Evolutionary conservation across 2,797 vertebrate species (phyloP), one percentile per base, ranked within the genome.

Genomic region (Diceros bicornis): DNA sequence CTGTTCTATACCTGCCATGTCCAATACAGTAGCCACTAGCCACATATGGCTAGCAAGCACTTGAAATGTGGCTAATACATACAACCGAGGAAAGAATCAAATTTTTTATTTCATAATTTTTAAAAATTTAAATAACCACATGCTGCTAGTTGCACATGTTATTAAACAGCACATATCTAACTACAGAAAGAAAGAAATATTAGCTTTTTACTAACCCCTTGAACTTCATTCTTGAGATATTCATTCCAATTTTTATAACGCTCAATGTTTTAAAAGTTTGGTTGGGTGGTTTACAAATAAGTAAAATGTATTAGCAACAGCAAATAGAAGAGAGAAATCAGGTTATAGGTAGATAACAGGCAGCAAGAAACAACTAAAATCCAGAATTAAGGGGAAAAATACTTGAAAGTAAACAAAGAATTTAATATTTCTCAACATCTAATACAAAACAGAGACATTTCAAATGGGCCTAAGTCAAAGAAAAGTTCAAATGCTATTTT

Each of bases 191-290:
- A 72, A 94, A 95, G 41, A 5, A 94, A 37, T 11, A 59, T 32
- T 64, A 77, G n/a, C 47, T 89, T 96, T 89, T 44, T 71, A 93
- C 52, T 94, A 88, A 86, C 4, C 21, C 86, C 47, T 21, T 87
- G 12, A 37, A 92, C 47, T 93, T 81, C 52, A 94, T 84, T 95
- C 91, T 41, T 97, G 52, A 93, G 11, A 11, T 50, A 94, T 27
- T 79, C 34, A 64, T 25, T 37, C 62, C 71, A 50, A 83, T 83
- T 79, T 89, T 72, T 86, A 90, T 23, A 87, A 92, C 62, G 18
- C 29, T 96, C n/a, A 41, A 1, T 69, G 52, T 89, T 94, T 87
- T 79, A 20, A 64, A 91, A 87, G 55, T 74, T 41, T 94, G 27
- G 14, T 2, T 59, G 20, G 62, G 13, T 64, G 55, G n/a, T 44